These are phyloP conservation scores for Xenotilapia flavipinnis DNA, from an alignment of 2,113 vertebrate genomes.

Conservation along the genomic window DNA sequence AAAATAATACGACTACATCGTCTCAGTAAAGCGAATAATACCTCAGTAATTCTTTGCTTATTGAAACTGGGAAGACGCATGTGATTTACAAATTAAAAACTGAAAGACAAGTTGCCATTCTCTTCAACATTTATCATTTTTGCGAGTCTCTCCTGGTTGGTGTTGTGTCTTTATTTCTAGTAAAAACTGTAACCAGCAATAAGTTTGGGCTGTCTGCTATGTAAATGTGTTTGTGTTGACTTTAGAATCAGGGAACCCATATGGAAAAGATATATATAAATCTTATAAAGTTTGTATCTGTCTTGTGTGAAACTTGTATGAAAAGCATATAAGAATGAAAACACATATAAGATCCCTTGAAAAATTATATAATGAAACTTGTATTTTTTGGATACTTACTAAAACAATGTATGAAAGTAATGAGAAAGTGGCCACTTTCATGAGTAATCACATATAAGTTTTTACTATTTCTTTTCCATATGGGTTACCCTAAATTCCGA, in stretches of 20 bases:
- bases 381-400: no score
- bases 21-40: not conserved
- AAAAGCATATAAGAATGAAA: no score
- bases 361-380: no score
- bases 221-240: not conserved
- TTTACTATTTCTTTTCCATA: no score
- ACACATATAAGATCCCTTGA: no score
- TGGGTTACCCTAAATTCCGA: no score
- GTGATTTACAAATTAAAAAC: not conserved
- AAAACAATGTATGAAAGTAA: no score
- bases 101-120: not conserved
- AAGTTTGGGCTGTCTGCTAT: not conserved
- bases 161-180: not conserved
- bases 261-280: no score
- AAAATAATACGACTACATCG: accelerated
- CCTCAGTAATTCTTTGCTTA: not conserved
- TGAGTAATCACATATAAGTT: no score
- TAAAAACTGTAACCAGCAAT: not conserved
- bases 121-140: not conserved
- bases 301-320: no score
- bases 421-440: no score
- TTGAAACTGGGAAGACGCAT: not conserved
- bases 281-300: no score
- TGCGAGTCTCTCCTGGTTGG: not conserved
- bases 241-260: not conserved